Conservation (phyloP, 2,888 invertebrate species). For the Pocota personata region DNA sequence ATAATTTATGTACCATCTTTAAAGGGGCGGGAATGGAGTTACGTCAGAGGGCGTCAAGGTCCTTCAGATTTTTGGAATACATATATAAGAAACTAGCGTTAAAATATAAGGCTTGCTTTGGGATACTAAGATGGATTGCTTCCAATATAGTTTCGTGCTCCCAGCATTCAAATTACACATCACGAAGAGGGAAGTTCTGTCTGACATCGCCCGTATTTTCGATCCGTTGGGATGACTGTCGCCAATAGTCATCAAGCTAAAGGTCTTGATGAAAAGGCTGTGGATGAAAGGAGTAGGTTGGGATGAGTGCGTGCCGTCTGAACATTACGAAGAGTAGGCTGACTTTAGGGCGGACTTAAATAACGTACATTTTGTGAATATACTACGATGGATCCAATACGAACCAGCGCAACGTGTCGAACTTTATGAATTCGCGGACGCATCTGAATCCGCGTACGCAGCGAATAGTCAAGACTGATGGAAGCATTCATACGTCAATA, state of each 20-base stretch:
- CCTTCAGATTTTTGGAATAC: no score
- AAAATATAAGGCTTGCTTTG: neutral
- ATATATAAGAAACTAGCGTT: neutral
- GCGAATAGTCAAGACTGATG: neutral
- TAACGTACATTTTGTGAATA: no score
- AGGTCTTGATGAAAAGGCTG: slow-evolving; percentile 8
- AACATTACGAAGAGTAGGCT: neutral
- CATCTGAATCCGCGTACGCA: slow-evolving; percentile 41
- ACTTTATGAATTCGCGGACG: slow-evolving; percentile 5
- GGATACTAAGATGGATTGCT: neutral
- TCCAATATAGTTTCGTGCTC: neutral
- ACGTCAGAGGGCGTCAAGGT: no score
- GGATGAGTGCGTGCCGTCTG: neutral
- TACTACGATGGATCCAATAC: slow-evolving; percentile 73
- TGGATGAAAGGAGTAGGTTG: slow-evolving; percentile 5
- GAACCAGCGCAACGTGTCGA: neutral
- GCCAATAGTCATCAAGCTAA: slow-evolving; percentile 1
- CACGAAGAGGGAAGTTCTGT: no score
- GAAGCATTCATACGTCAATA: neutral
- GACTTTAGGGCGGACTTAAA: neutral
- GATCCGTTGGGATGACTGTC: slow-evolving; percentile 22
- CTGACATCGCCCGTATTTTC: neutral
- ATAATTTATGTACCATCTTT: no score
- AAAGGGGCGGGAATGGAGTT: slow-evolving; percentile 24
- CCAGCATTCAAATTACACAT: neutral